A percentile compares a stretch with the other conserved stretches of the same genome.
Conservation (phyloP, 2,797 vertebrate genomes). For the Scolopax bukidnonensis region DNA sequence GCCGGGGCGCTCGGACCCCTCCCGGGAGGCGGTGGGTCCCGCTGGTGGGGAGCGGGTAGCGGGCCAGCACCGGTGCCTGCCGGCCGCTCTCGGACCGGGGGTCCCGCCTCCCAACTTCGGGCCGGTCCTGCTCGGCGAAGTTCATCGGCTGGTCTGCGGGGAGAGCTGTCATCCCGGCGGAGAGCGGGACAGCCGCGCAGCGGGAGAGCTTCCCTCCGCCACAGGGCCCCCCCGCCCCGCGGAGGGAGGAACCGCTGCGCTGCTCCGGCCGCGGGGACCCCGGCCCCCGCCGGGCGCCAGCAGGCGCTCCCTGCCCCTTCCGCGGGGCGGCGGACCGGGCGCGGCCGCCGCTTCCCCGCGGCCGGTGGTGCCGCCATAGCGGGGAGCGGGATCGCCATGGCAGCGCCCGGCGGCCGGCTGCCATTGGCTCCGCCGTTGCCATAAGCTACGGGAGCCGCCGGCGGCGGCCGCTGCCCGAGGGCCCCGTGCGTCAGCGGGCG, state of each 20-base stretch:
- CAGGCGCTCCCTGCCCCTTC: background rate
- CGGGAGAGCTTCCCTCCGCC: background rate
- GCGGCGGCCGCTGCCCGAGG: slow-evolving; percentile 62
- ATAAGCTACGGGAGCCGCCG: slow-evolving; percentile 83
- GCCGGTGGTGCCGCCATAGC: slow-evolving; percentile 58
- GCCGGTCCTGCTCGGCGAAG: background rate
- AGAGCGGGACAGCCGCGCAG: background rate
- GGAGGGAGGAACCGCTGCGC: background rate
- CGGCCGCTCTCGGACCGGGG: too few relatives aligned
- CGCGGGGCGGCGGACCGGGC: background rate
- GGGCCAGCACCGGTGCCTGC: background rate
- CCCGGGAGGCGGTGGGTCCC: background rate
- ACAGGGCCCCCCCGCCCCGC: too few relatives aligned
- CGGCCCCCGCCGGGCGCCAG: background rate
- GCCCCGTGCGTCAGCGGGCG: slow-evolving; percentile 65
- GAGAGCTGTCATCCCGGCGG: background rate
- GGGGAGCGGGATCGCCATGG: slow-evolving; percentile 84
- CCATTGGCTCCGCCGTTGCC: slow-evolving; percentile 89
- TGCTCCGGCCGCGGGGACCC: background rate
- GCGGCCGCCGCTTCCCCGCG: background rate
- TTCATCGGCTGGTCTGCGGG: background rate
- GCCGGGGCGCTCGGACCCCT: background rate
- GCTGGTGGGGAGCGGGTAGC: background rate
- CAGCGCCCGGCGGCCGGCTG: slow-evolving; percentile 78
- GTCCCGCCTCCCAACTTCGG: background rate